phyloP scores from a whole-genome alignment of 1,140 invertebrate genomes.

The Trichoplusia ni region DNA sequence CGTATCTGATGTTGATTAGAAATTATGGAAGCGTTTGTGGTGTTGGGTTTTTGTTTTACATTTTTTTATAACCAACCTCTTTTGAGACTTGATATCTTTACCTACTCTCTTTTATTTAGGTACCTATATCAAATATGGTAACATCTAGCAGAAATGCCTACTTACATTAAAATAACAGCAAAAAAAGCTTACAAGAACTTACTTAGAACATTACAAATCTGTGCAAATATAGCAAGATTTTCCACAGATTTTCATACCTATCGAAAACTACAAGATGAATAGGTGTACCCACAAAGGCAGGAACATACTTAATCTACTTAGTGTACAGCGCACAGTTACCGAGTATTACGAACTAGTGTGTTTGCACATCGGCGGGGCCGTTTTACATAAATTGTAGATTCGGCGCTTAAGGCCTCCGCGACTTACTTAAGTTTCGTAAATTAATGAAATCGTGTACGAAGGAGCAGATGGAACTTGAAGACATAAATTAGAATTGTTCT shows the following conservation, averaged over 20 bases:
- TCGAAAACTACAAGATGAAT: background rate
- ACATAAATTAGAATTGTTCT: constrained; percentile 32
- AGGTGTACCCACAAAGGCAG: constrained; percentile 2
- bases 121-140: too few relatives aligned
- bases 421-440: constrained; percentile 33
- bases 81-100: too few relatives aligned
- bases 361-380: constrained; percentile 55
- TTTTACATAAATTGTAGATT: constrained; percentile 72
- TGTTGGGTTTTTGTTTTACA: background rate
- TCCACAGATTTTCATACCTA: too few relatives aligned
- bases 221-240: too few relatives aligned
- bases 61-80: background rate
- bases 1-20: constrained; percentile 2
- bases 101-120: too few relatives aligned
- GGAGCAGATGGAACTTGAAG: constrained; percentile 16
- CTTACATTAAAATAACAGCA: too few relatives aligned
- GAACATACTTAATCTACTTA: constrained; percentile 62
- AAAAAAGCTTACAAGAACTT: too few relatives aligned
- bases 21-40: background rate
- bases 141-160: too few relatives aligned
- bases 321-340: constrained; percentile 48
- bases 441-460: constrained; percentile 34
- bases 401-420: constrained; percentile 44
- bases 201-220: too few relatives aligned
- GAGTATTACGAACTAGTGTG: constrained; percentile 51